phyloP scores from a whole-genome alignment of 2,797 vertebrate genomes.

The Coreius guichenoti region DNA sequence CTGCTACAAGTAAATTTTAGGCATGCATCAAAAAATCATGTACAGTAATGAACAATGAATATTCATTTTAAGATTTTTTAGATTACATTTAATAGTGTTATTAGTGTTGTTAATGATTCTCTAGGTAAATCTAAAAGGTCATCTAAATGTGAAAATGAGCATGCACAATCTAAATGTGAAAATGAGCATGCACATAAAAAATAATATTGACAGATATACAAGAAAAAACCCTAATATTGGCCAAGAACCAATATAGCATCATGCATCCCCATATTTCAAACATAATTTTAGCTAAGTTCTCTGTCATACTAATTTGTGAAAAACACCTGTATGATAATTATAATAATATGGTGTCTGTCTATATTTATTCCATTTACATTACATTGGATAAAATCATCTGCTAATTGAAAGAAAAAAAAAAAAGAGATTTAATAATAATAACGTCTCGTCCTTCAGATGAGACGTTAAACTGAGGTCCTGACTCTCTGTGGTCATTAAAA shows the following conservation, averaged over 20 bases:
- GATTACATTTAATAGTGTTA: neutral
- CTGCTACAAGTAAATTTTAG: neutral
- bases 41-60: neutral
- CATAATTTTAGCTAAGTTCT: neutral
- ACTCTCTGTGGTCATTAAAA: too few species aligned
- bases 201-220: too few species aligned
- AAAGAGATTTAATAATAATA: slow-evolving; percentile 13
- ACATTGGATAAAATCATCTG: neutral
- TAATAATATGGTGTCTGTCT: neutral
- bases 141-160: neutral
- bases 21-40: neutral
- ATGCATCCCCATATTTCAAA: neutral
- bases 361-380: neutral
- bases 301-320: neutral
- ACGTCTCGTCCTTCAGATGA: too few species aligned
- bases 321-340: neutral
- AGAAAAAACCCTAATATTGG: neutral
- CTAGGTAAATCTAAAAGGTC: neutral
- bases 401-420: neutral
- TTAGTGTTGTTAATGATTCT: neutral
- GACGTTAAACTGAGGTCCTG: too few species aligned
- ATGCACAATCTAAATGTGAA: neutral
- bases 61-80: neutral
- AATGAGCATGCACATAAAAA: neutral
- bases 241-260: neutral